Evolutionary conservation across 2,888 invertebrate species (phyloP), one percentile per base, ranked within the genome.

Genomic region (Tinea semifulvella): DNA sequence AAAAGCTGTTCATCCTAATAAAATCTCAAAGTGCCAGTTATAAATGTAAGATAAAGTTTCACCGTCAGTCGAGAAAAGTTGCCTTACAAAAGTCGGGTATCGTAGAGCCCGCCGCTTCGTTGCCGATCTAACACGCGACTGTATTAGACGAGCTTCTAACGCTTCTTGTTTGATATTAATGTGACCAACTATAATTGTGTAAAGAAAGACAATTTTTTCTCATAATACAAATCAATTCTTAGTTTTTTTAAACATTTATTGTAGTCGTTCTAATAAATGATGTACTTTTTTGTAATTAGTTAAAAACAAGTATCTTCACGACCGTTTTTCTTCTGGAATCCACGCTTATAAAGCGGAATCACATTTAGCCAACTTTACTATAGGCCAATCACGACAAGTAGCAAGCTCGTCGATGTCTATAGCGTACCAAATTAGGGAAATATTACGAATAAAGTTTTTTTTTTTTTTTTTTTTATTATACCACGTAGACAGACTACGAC

Each of bases 51-150:
- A 17, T 17, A 19, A 38, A 38, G 18, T 38, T 38, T 38, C 18
- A 17, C 38, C 38, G 38, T 19, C 14, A 31, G 14, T 17, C 38
- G 38, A 19, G 38, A 38, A 38, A 38, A 38, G 38, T 38, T 38
- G 18, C 10, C 38, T 19, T 11, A 18, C 17, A 16, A 38, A 19
- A 19, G 4, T 38, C 38, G 38, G 38, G 38, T 31, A 38, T 17
- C 38, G 38, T 38, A 17, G 38, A 38, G 38, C 18, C 38, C 38
- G 18, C 38, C 38, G 38, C 38, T 17, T 19, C 38, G 20, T 19
- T 11, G 38, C 38, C 38, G 18, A 19, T 11, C 38, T 19, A 8
- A 31, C 31, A 31, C 31, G 31, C 31, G 11, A 31, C 31, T 31
- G 31, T 31, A 31, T 31, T 31, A 31, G 31, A 31, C 11, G 31